Conservation (phyloP, 2,797 vertebrate species). For the Siniperca scherzeri region DNA sequence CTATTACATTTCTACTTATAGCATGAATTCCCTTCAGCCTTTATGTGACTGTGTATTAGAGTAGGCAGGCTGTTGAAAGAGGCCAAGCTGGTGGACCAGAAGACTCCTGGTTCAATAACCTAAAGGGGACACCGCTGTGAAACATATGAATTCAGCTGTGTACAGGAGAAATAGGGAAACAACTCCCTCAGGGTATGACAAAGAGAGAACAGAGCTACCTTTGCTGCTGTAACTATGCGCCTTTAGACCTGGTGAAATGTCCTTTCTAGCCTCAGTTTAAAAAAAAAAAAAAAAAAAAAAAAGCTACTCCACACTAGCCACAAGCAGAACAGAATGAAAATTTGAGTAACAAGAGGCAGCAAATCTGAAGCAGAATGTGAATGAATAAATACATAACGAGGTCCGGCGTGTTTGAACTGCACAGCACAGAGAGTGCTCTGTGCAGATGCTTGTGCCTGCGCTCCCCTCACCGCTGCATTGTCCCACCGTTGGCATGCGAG, state of each 20-base stretch:
- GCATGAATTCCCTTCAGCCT: slow-evolving; percentile 35
- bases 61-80: slow-evolving; percentile 13
- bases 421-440: slow-evolving; percentile 25
- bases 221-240: background rate
- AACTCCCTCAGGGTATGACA: slow-evolving; percentile 28
- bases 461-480: slow-evolving; percentile 44
- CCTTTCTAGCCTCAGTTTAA: background rate
- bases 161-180: slow-evolving; percentile 26
- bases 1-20: slow-evolving; percentile 27
- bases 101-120: slow-evolving; percentile 56
- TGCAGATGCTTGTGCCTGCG: slow-evolving; percentile 56
- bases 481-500: slow-evolving; percentile 60
- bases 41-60: background rate
- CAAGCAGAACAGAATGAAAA: slow-evolving; percentile 17
- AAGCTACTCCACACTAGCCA: background rate
- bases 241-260: slow-evolving; percentile 10
- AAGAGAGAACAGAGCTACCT: background rate
- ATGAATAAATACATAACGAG: slow-evolving; percentile 43
- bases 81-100: slow-evolving; percentile 46
- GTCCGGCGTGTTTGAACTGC: slow-evolving; percentile 50
- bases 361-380: slow-evolving; percentile 21
- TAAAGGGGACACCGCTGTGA: slow-evolving; percentile 52
- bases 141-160: slow-evolving; percentile 46
- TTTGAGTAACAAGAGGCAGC: background rate
- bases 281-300: background rate